Evolutionary conservation across 2,888 invertebrate genomes (phyloP).

Genomic region (Ptychoptera contaminata): DNA sequence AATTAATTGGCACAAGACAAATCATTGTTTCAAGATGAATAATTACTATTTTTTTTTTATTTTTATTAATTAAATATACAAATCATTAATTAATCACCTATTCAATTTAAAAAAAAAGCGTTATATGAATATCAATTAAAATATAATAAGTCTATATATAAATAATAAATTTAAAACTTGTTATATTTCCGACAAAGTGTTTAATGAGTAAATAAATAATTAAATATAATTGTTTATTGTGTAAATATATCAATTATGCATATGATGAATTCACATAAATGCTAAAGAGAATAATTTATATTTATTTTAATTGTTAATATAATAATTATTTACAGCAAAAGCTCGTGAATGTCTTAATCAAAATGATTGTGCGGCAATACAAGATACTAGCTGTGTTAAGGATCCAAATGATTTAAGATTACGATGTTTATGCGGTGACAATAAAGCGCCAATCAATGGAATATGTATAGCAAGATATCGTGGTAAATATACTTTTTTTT

Average conservation of each 20-base stretch:
- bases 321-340: constrained; percentile 22
- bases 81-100: no score
- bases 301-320: not conserved
- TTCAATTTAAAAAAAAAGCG: no score
- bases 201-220: not conserved
- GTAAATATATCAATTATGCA: not conserved
- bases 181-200: no score
- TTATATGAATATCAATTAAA: no score
- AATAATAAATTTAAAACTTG: no score
- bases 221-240: constrained; percentile 1
- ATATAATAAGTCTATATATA: no score
- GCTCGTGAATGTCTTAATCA: constrained; percentile 46
- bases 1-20: no score
- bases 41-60: no score
- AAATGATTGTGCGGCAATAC: constrained; percentile 46
- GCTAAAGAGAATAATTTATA: not conserved
- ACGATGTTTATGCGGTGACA: constrained; percentile 54
- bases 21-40: no score
- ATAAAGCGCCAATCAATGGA: constrained; percentile 47
- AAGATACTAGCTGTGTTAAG: constrained; percentile 47
- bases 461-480: constrained; percentile 45
- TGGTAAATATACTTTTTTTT: constrained; percentile 30
- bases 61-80: no score
- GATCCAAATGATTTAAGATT: constrained; percentile 44
- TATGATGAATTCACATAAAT: not conserved